These are phyloP conservation scores for Okapia johnstoni DNA, from an alignment of 2,113 vertebrate genomes.

Conservation along the genomic window DNA sequence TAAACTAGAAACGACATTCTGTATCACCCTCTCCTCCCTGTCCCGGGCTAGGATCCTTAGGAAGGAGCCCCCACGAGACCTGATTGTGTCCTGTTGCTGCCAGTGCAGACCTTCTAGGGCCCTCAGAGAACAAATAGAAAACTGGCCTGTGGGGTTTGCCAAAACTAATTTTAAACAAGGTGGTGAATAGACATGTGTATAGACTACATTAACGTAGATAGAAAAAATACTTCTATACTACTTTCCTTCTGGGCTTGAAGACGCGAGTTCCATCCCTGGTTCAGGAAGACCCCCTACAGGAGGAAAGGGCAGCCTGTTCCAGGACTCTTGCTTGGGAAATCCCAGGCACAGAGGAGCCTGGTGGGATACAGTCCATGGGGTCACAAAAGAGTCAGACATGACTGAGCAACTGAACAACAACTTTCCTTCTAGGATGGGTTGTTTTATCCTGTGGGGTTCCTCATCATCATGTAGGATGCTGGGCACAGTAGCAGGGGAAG, in stretches of 20 bases:
- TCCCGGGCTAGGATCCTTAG: not conserved
- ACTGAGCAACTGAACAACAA: not conserved
- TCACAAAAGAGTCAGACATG: not conserved
- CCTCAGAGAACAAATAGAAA: not conserved
- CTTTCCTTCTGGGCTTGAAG: not conserved
- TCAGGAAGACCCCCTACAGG: not conserved
- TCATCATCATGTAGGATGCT: not conserved
- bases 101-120: not conserved
- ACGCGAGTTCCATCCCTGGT: not conserved
- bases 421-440: not conserved
- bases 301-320: not conserved
- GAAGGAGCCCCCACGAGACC: not conserved
- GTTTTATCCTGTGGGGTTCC: not conserved
- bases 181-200: fast-evolving
- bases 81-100: not conserved
- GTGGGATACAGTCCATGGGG: not conserved
- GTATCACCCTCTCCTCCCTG: not conserved
- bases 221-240: fast-evolving
- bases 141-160: not conserved
- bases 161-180: not conserved
- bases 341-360: not conserved
- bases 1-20: conserved; percentile 26
- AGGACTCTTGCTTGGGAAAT: not conserved
- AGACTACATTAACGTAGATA: not conserved
- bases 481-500: too few species aligned